Evolutionary conservation across 2,113 vertebrate species (phyloP), one percentile per base, ranked within the genome.

Genomic region (Chloebia gouldiae): DNA sequence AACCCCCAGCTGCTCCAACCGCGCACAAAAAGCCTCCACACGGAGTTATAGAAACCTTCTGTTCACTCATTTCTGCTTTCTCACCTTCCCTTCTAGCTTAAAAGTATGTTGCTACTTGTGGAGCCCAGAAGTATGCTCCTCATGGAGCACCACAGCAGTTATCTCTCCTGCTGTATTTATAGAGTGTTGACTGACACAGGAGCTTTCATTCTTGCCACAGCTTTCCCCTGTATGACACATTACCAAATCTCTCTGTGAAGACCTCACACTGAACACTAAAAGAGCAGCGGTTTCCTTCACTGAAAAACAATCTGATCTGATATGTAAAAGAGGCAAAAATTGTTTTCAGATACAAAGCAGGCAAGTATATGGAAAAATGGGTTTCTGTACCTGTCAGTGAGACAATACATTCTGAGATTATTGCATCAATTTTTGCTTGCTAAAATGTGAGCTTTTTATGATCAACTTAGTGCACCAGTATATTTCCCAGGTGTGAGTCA

Each of bases 401-500:
- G 81, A 50, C 31, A 51, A 45, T n/a, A 42, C n/a, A 25, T 82
- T 65, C 79, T 2, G 28, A 76, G 81, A 88, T 94, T 90, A 91
- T 85, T 86, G 75, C 66, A 77, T 25, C 50, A 42, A 66, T 91
- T 93, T 95, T 50, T 86, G 63, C 42, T 54, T 80, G 22, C 86
- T 92, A 92, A 95, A 94, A 95, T 0, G 9, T 54, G 75, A 72
- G 45, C 21, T 88, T 82, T 95, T 95, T 87, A 80, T 81, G 81
- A 89, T 91, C 84, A 95, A 92, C 57, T 87, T 25, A 42, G 63
- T 80, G 33, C 24, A 95, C 78, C 35, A 59, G 44, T 72, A 44
- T 91, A 92, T 95, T 97, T 95, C 91, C 79, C 87, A 90, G 51
- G 71, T 96, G 79, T 90, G 76, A 93, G 71, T 61, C 71, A 90